Conservation (phyloP, 2,888 invertebrate species). For the Orthosia gracilis region DNA sequence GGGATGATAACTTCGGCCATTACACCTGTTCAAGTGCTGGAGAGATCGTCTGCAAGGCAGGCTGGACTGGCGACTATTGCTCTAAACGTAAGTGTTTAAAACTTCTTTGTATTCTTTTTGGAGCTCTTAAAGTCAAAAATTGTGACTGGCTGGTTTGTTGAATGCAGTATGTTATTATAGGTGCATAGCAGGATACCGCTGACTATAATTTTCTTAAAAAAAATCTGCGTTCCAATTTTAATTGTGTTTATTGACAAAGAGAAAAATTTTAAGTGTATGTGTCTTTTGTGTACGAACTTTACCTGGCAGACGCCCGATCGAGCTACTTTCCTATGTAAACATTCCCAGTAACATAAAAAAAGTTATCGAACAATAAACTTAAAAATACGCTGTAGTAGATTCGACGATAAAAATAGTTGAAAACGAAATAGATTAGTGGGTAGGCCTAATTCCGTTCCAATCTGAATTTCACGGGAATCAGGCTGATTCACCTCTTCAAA, state of each 20-base stretch:
- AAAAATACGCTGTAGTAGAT: conserved; percentile 45
- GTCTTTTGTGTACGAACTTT: conserved; percentile 53
- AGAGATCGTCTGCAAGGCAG: conserved; percentile 96
- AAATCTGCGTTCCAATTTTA: conserved; percentile 13
- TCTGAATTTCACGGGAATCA: conserved; percentile 27
- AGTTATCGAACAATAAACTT: conserved; percentile 46
- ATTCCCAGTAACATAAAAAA: conserved; percentile 40
- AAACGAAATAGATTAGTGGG: conserved; percentile 57
- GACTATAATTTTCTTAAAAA: not conserved
- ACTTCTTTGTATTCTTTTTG: conserved; percentile 4
- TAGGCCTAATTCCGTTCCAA: conserved; percentile 45
- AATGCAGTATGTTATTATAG: conserved; percentile 25
- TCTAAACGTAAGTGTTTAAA: conserved; percentile 95
- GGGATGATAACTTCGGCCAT: conserved; percentile 98
- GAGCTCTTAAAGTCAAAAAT: not conserved
- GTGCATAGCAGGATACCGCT: conserved; percentile 1
- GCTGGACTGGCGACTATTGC: conserved; percentile 99
- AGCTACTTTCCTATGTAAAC: conserved; percentile 47
- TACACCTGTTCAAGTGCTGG: conserved; percentile 97
- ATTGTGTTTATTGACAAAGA: conserved; percentile 50
- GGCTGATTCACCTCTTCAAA: conserved; percentile 52
- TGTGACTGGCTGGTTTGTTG: conserved; percentile 3
- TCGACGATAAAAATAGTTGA: conserved; percentile 50
- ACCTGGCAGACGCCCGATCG: conserved; percentile 47
- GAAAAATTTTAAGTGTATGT: conserved; percentile 20